Conservation (phyloP, 2,113 vertebrate genomes). For the Forbesichthys agassizii region DNA sequence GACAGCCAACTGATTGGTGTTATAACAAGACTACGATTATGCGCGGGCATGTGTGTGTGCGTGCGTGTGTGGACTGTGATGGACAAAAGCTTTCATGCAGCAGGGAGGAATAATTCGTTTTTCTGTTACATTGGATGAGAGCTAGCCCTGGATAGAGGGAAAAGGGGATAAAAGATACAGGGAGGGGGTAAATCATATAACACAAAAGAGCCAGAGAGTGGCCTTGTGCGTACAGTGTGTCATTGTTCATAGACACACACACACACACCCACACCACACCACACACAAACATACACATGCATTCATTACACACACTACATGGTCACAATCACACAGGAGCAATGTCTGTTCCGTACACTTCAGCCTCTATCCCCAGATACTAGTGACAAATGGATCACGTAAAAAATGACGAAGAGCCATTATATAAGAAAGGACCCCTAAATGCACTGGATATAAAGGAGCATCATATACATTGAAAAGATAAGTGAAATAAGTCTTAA, state of each 20-base stretch:
- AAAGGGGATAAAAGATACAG: neutral
- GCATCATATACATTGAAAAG: no score
- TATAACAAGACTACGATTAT: slow-evolving; percentile 49
- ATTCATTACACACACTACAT: slow-evolving; percentile 20
- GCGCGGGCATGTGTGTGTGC: slow-evolving; percentile 24
- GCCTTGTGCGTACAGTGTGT: neutral
- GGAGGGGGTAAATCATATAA: slow-evolving; percentile 4
- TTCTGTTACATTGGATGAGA: no score
- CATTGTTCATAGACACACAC: neutral
- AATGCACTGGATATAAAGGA: no score
- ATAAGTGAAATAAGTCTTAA: no score
- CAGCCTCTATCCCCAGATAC: no score
- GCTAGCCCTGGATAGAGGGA: neutral
- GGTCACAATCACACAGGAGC: neutral
- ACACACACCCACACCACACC: slow-evolving; percentile 1
- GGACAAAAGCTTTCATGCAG: slow-evolving; percentile 24
- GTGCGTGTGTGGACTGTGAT: slow-evolving; percentile 20
- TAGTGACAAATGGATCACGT: no score
- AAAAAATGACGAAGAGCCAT: no score
- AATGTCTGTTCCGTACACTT: no score
- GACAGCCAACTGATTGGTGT: slow-evolving; percentile 70
- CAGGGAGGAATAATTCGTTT: no score
- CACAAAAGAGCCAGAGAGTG: neutral
- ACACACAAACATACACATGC: slow-evolving; percentile 9
- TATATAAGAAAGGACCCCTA: no score